phyloP scores from a whole-genome alignment of 2,113 vertebrate species.

The Sardina pilchardus region DNA sequence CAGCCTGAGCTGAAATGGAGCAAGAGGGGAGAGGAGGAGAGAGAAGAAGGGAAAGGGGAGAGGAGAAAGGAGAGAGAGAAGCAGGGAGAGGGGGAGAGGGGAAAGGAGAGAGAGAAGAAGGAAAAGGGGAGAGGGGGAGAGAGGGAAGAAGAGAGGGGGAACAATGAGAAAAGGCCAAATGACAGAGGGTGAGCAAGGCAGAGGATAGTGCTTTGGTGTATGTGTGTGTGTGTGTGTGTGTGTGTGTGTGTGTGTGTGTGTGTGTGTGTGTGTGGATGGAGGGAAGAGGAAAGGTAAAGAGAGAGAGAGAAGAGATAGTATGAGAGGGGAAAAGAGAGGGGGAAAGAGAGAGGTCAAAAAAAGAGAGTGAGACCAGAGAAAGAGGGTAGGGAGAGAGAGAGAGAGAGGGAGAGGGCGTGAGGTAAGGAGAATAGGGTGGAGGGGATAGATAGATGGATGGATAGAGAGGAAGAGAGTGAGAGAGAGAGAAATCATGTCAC shows the following conservation, averaged over 20 bases:
- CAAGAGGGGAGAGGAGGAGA: not conserved
- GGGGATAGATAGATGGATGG: slow-evolving; percentile 12
- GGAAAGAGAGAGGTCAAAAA: not conserved
- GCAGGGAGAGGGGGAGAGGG: not conserved
- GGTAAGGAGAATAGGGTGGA: not conserved
- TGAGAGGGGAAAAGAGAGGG: not conserved
- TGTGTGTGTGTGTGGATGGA: slow-evolving; percentile 20
- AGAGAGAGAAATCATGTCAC: slow-evolving; percentile 60
- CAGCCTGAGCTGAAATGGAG: slow-evolving; percentile 11
- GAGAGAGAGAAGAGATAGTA: not conserved
- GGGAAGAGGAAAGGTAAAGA: not conserved
- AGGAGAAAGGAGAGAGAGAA: not conserved
- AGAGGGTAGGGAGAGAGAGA: not conserved
- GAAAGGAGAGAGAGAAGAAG: not conserved
- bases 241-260: not conserved
- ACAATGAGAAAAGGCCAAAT: slow-evolving; percentile 6
- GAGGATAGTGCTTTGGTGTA: not conserved
- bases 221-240: not conserved
- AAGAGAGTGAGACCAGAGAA: slow-evolving; percentile 5
- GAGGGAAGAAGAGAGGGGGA: slow-evolving; percentile 58
- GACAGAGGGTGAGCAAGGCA: not conserved
- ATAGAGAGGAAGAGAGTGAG: slow-evolving; percentile 27
- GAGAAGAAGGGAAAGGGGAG: not conserved
- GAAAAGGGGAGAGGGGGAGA: slow-evolving; percentile 41
- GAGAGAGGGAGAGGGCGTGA: slow-evolving; percentile 2